Base-by-base conservation (phyloP, 2,797 vertebrate species). In the Mus spretus region DNA sequence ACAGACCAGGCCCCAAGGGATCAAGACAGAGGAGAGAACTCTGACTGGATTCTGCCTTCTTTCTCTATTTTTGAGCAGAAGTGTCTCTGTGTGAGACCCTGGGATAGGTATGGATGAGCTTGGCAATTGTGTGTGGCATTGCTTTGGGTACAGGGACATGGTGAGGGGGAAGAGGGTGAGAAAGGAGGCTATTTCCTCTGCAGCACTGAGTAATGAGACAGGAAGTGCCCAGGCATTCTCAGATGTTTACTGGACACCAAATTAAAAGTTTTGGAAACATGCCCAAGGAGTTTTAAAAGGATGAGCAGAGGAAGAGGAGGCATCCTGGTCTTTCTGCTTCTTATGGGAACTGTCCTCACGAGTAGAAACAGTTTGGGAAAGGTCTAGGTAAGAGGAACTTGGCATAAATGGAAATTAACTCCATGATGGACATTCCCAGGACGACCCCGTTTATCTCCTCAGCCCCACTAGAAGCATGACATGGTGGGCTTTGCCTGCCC, bases 171-270 rank as follows among this genome's bases (percentile, higher is more conserved):
- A 34, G 59, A 55, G 44, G 59, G 63, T 11, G 57, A 97, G 84
- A 90, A 94, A 87, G 90, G 90, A 96, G 79, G 40, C 40, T 11
- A 57, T 78, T 95, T 96, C 59, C 75, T 78, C 82, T 95, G 96
- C 37, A 63, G 37, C 44, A 40, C 65, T 40, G 47, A 81, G 72
- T 70, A 90, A 80, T n/a, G 70, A 47, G 85, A 92, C 82, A 94
- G 97, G 96, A 97, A 97, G 92, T 86, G 50, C 88, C 96, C 63
- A 31, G 79, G 1, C 4, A 91, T 59, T 94, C 90, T 57, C 10
- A 85, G 77, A 70, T 93, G 4, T 91, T 96, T 95, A 47, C 75
- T 95, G 80, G 96, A 83, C 1, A 12, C 65, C 55, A 89, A 65
- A 78, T 31, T 1, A 93, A 92, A 72, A 22, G 1, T 70, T 93